Conservation (phyloP, 2,113 vertebrate genomes). For the Abramis brama region DNA sequence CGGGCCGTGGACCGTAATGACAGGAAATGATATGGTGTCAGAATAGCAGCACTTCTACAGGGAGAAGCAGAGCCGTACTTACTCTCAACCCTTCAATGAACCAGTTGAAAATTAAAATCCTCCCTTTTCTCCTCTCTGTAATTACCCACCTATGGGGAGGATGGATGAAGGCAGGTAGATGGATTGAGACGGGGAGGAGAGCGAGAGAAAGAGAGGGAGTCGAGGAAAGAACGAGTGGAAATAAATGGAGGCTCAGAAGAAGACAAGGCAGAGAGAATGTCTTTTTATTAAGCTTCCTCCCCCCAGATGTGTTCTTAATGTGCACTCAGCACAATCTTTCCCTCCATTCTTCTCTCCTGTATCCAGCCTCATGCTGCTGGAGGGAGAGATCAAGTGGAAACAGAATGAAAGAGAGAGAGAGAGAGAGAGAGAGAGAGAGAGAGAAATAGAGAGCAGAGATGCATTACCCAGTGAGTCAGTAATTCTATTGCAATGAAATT, state of each 20-base stretch:
- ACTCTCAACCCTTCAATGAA: slow-evolving; percentile 49
- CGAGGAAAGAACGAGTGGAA: slow-evolving; percentile 34
- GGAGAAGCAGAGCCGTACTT: slow-evolving; percentile 42
- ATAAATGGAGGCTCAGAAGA: slow-evolving; percentile 32
- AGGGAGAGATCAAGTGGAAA: slow-evolving; percentile 34
- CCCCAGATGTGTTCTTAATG: slow-evolving; percentile 52
- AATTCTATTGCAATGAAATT: slow-evolving; percentile 12
- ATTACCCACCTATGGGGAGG: slow-evolving; percentile 56
- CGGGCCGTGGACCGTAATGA: slow-evolving; percentile 41
- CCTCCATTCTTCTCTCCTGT: slow-evolving; percentile 8
- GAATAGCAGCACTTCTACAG: slow-evolving; percentile 46
- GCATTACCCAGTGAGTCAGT: slow-evolving; percentile 1
- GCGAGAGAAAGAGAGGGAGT: slow-evolving; percentile 38
- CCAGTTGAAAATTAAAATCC: slow-evolving; percentile 58
- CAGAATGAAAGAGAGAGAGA: slow-evolving; percentile 13
- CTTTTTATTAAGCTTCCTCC: slow-evolving; percentile 47
- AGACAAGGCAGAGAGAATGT: slow-evolving; percentile 27
- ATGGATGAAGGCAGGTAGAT: slow-evolving; percentile 53
- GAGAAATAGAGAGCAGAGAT: not conserved
- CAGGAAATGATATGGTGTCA: slow-evolving; percentile 51
- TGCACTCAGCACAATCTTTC: slow-evolving; percentile 53
- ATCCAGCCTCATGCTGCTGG: not conserved
- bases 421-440: slow-evolving; percentile 12
- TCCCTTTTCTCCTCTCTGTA: slow-evolving; percentile 50
- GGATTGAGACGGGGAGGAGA: slow-evolving; percentile 33